phyloP scores from a whole-genome alignment of 2,888 invertebrate genomes.

The Drosophila neutralis region DNA sequence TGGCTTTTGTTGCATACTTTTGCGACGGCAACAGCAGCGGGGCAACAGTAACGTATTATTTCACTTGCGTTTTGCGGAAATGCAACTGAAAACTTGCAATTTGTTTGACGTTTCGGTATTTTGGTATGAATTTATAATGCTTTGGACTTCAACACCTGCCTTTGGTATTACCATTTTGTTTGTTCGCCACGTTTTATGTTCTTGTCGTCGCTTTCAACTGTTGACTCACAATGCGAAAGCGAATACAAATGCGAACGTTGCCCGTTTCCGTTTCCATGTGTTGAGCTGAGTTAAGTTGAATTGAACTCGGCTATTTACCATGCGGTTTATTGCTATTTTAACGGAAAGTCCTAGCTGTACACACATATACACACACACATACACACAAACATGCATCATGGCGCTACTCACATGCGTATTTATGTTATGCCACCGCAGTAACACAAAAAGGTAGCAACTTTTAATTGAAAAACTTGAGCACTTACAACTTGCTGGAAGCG shows the following conservation, averaged over 20 bases:
- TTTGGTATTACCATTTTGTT: conserved; percentile 35
- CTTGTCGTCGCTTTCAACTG: conserved; percentile 28
- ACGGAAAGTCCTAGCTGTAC: conserved; percentile 39
- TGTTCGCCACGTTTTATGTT: conserved; percentile 38
- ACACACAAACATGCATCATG: conserved; percentile 16
- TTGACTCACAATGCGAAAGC: conserved; percentile 22
- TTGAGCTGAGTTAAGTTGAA: conserved; percentile 5
- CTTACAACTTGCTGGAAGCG: conserved; percentile 69
- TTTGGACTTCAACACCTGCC: conserved; percentile 74
- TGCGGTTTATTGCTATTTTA: conserved; percentile 73
- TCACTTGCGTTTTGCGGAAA: conserved; percentile 77
- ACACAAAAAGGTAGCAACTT: conserved; percentile 78
- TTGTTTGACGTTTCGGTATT: conserved; percentile 78
- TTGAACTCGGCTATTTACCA: conserved; percentile 48
- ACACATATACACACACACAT: conserved; percentile 17
- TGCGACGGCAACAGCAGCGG: neutral
- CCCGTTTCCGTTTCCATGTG: neutral
- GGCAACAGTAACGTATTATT: conserved; percentile 65
- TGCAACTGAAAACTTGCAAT: conserved; percentile 79
- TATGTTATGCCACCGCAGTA: conserved; percentile 73
- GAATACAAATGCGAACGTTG: conserved; percentile 1
- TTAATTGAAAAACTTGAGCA: conserved; percentile 80
- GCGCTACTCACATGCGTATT: conserved; percentile 67
- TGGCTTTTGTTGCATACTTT: conserved; percentile 70
- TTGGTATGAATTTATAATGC: conserved; percentile 75